phyloP scores from a whole-genome alignment of 2,888 invertebrate genomes.

The Brachylomia viminalis region DNA sequence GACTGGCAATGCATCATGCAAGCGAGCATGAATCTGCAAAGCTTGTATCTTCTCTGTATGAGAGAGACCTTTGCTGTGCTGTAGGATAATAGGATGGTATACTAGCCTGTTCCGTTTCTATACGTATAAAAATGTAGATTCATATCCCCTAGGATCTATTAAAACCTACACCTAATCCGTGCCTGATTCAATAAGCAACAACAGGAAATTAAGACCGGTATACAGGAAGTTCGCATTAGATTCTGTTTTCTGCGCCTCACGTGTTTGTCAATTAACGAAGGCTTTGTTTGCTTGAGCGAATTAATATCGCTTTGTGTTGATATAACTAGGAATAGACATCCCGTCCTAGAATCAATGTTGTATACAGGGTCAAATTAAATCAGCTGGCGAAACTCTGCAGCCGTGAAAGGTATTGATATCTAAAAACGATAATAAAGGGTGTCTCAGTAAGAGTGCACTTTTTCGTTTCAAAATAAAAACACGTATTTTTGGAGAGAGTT shows the following conservation, averaged over 20 bases:
- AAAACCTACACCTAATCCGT: constrained; percentile 14
- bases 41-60: not conserved
- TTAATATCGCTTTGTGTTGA: constrained; percentile 14
- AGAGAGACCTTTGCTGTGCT: too few relatives aligned
- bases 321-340: not conserved
- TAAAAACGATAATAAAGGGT: too few relatives aligned
- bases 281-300: constrained; percentile 30
- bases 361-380: too few relatives aligned
- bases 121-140: not conserved
- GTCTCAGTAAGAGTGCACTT: too few relatives aligned
- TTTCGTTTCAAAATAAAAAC: too few relatives aligned
- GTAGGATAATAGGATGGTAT: not conserved
- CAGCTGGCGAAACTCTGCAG: too few relatives aligned
- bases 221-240: constrained; percentile 14
- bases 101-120: not conserved
- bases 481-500: too few relatives aligned
- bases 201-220: constrained; percentile 49
- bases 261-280: constrained; percentile 30
- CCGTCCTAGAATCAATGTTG: not conserved
- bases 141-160: not conserved
- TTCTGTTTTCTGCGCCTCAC: constrained; percentile 29
- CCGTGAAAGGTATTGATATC: too few relatives aligned
- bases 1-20: not conserved
- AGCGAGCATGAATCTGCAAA: not conserved
- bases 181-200: constrained; percentile 17